phyloP scores from a whole-genome alignment of 2,888 invertebrate species.

The Noctua comes region DNA sequence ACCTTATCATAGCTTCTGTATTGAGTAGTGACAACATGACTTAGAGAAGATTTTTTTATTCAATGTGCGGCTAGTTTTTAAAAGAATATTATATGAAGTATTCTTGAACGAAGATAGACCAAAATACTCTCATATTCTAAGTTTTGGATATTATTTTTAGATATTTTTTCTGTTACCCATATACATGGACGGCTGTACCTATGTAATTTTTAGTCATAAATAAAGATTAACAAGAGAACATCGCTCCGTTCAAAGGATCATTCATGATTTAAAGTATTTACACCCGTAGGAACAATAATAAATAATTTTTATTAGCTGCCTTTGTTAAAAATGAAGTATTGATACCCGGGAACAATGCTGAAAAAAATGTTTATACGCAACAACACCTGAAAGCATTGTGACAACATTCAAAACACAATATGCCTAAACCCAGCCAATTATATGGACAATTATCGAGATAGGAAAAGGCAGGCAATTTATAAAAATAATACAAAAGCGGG shows the following conservation, averaged over 20 bases:
- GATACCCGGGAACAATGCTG: conserved; percentile 24
- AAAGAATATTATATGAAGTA: background rate
- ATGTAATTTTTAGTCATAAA: background rate
- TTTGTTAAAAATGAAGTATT: conserved; percentile 35
- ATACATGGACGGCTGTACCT: too few species aligned
- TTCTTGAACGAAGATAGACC: background rate
- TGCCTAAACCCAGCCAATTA: conserved; percentile 86
- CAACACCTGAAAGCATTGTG: conserved; percentile 68
- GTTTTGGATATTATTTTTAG: background rate
- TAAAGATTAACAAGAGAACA: background rate
- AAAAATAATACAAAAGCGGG: conserved; percentile 76
- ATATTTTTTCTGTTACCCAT: background rate
- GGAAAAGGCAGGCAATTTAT: conserved; percentile 81
- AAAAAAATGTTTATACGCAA: conserved; percentile 43
- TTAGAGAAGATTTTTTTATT: background rate
- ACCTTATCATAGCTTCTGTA: background rate
- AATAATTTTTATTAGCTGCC: background rate
- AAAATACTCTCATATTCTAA: background rate
- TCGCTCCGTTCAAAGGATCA: background rate
- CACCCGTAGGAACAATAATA: background rate
- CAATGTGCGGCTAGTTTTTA: background rate
- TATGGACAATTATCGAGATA: conserved; percentile 87
- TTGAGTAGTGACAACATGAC: background rate
- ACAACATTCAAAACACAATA: conserved; percentile 76
- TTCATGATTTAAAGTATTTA: background rate